Conservation (phyloP, 2,888 invertebrate genomes). For the Callosobruchus maculatus region DNA sequence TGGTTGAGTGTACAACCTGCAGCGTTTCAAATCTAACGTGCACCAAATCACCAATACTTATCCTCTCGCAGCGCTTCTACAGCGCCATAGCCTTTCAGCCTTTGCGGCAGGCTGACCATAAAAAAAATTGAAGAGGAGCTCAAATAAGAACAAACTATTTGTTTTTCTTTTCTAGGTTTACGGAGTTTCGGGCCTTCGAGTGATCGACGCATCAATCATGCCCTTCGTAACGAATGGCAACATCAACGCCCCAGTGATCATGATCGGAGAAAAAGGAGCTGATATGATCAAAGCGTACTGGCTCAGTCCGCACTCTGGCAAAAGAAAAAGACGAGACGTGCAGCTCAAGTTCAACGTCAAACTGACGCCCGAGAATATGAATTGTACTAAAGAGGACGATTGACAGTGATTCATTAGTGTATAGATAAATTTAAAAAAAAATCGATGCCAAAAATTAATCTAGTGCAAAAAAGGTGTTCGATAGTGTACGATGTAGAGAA, state of each 20-base stretch:
- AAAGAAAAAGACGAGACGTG: slow-evolving; percentile 19
- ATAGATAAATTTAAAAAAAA: background rate
- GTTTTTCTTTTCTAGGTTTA: slow-evolving; percentile 17
- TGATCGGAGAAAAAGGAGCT: slow-evolving; percentile 84
- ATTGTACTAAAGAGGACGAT: background rate
- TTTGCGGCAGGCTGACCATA: too few species aligned
- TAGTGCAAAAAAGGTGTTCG: background rate
- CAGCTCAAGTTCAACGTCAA: slow-evolving; percentile 25
- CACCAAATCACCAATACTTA: too few species aligned
- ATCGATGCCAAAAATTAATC: background rate
- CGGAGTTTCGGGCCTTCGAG: slow-evolving; percentile 73
- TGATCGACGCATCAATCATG: slow-evolving; percentile 87
- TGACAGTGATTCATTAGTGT: background rate
- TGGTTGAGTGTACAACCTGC: too few species aligned
- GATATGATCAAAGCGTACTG: slow-evolving; percentile 68
- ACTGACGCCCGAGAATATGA: background rate
- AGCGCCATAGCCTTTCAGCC: too few species aligned
- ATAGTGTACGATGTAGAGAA: too few species aligned
- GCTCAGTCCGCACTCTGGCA: slow-evolving; percentile 20
- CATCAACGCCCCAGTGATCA: slow-evolving; percentile 81
- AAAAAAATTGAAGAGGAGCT: too few species aligned
- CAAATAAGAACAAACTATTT: background rate
- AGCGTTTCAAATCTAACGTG: too few species aligned
- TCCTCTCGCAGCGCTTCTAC: too few species aligned
- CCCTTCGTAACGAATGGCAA: slow-evolving; percentile 83